Base-by-base conservation (phyloP, 2,888 invertebrate species). In the Phaedon cochleariae region DNA sequence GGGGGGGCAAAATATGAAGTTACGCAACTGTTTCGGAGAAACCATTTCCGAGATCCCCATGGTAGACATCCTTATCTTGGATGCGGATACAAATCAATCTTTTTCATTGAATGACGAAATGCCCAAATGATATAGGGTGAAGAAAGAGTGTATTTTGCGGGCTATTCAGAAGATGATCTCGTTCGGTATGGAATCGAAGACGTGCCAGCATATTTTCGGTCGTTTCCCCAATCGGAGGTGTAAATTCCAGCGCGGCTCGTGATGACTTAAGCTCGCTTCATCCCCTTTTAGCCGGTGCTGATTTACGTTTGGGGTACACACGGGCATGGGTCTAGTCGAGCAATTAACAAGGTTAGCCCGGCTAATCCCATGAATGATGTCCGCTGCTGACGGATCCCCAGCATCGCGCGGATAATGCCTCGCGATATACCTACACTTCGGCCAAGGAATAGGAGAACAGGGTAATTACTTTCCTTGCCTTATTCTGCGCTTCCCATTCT, bases 301-400 rank as follows among this genome's bases (percentile, higher is more conserved):
- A 83, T 83, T 83, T 83, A 83, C 83, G 83, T 81, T 79, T 76
- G 74, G 79, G 79, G 79, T 78, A 79, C 77, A 79, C 77, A 79
- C 77, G 76, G 76, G 77, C 76, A 75, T 79, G 78, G 81, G 80
- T 80, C 81, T 82, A 80, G 80, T 77, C 78, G 79, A 81, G 84
- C 84, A 85, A 85, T 85, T 85, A 85, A 84, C 84, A 84, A 83
- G 83, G 83, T 84, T 84, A 83, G 83, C 83, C 80, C 73, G 80
- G 83, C 81, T 85, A 84, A 85, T 84, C 85, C 84, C 81, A 81
- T 85, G 84, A 85, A 84, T 84, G 84, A 85, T 85, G 84, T 82
- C 80, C 81, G 78, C 77, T 70, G 74, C 80, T 81, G 81, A 82
- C 80, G 79, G 80, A 82, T 81, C 76, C n/a, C 79, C 73, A 72